Percentiles rank a stretch among this genome's conserved stretches.
phyloP scores from a whole-genome alignment of 2,888 invertebrate species.

The Ceraclea dissimilis region DNA sequence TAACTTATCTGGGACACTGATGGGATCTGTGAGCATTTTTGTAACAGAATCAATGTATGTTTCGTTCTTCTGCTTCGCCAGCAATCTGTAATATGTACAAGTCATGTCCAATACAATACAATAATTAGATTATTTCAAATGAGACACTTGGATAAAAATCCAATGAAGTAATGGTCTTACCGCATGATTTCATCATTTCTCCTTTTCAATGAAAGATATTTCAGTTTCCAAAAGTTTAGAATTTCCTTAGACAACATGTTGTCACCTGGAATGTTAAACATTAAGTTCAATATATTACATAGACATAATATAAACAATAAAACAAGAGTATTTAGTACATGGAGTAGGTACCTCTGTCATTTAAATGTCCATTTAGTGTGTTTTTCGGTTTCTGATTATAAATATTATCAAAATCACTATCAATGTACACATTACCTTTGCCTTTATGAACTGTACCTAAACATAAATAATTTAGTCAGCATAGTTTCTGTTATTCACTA shows the following conservation, averaged over 20 bases:
- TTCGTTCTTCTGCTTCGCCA: not conserved
- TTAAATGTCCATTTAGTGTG: not conserved
- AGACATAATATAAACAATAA: no score
- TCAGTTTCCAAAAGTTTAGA: slow-evolving; percentile 19
- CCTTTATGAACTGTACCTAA: not conserved
- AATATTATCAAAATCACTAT: not conserved
- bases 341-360: not conserved
- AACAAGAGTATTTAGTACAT: not conserved
- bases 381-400: no score
- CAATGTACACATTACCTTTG: not conserved
- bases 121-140: no score
- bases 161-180: no score
- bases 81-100: not conserved
- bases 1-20: no score
- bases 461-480: not conserved
- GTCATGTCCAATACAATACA: no score
- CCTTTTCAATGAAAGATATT: slow-evolving; percentile 16
- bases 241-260: not conserved
- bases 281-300: no score
- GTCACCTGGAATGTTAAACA: not conserved
- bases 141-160: no score
- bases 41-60: not conserved
- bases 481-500: not conserved
- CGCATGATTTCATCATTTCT: slow-evolving; percentile 9
- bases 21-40: not conserved